Base-by-base conservation (phyloP, 2,888 invertebrate genomes). In the Eledona agricola region DNA sequence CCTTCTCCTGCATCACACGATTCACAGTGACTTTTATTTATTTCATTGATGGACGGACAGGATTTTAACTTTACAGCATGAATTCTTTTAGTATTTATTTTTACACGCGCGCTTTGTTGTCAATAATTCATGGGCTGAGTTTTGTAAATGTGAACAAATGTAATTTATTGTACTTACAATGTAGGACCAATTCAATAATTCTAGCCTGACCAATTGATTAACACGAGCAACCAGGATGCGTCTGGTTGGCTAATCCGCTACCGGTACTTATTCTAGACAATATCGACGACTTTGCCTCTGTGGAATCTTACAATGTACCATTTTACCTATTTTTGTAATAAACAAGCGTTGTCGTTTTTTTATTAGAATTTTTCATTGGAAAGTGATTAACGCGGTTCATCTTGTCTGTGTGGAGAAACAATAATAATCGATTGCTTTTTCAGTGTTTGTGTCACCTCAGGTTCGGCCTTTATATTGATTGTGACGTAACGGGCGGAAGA, bases 381-480 rank as follows among this genome's bases (percentile, higher is more conserved):
- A n/a, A n/a, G n/a, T n/a, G n/a, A n/a, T n/a, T n/a, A n/a, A n/a
- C n/a, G n/a, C n/a, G n/a, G n/a, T n/a, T n/a, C n/a, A 12, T 12
- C 20, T 20, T 19, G 20, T 11, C 38, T 25, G 1, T 38, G 10
- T 6, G n/a, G 31, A 42, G 29, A 19, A 28, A 4, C 12, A 53
- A 43, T 56, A 55, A 55, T 56, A 62, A 60, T 63, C 57, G 50
- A 60, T 59, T 57, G 38, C 45, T 53, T 49, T 57, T 50, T 31
- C 52, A 57, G 26, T 50, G 50, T 61, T 57, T 55, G 59, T 60
- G 57, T 60, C 61, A 62, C 61, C 63, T 63, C 55, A 55, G 58
- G 58, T 59, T 57, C 59, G 58, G 60, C 59, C 65, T 64, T 60
- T 67, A 64, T 74, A 74, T 74, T 73, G 74, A 74, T 74, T 73